Evolutionary conservation across 2,888 invertebrate genomes (phyloP).

Genomic region (Agrochola litura): DNA sequence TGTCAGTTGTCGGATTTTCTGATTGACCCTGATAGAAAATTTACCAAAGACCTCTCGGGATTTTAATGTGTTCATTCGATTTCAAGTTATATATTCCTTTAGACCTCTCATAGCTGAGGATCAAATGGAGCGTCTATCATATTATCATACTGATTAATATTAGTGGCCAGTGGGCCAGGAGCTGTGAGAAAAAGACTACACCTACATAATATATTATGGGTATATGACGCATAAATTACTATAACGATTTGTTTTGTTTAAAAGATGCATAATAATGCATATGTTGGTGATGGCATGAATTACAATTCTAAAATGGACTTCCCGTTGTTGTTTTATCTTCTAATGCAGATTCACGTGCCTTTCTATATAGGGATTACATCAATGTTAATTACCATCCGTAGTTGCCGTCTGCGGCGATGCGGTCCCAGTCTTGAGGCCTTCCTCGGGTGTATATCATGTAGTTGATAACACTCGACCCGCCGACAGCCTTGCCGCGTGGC

Average conservation of each 20-base stretch:
- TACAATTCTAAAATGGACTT: slow-evolving; percentile 25
- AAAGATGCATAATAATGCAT: not conserved
- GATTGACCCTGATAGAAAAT: not conserved
- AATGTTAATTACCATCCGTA: slow-evolving; percentile 91
- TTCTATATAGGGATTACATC: slow-evolving; percentile 24
- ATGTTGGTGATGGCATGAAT: slow-evolving; percentile 17
- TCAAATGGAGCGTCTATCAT: not conserved
- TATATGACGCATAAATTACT: slow-evolving; percentile 10
- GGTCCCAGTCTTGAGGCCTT: slow-evolving; percentile 93
- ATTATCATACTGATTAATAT: slow-evolving; percentile 23
- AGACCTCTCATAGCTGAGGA: not conserved
- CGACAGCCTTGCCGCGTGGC: slow-evolving; percentile 91
- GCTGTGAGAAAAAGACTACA: slow-evolving; percentile 24
- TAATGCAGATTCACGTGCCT: slow-evolving; percentile 16
- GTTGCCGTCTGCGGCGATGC: slow-evolving; percentile 92
- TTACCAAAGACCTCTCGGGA: not conserved
- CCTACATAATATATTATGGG: slow-evolving; percentile 2
- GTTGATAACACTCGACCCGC: slow-evolving; percentile 91
- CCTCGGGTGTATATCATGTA: slow-evolving; percentile 94
- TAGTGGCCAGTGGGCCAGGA: not conserved
- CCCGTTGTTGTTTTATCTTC: slow-evolving; percentile 24
- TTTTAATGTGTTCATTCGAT: not conserved
- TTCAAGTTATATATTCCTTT: not conserved
- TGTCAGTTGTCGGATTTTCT: not conserved
- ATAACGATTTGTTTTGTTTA: slow-evolving; percentile 3